Conservation (phyloP, 1,140 invertebrate genomes). For the Apocrypta bakeri region DNA sequence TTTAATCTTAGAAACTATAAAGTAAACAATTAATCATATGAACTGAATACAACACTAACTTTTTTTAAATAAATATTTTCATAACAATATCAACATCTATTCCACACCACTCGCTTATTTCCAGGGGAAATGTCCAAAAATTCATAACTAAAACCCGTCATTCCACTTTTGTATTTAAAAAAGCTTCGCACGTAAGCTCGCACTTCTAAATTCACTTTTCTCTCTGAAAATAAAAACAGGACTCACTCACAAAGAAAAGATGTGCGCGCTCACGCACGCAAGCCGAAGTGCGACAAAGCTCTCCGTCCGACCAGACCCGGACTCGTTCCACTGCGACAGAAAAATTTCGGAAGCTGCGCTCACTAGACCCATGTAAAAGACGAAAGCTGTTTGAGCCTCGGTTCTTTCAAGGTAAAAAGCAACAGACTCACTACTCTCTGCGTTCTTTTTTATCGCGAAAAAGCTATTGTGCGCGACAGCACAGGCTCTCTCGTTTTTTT, state of each 20-base stretch:
- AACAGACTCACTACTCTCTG: not conserved
- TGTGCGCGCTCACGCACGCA: not conserved
- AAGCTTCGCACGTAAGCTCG: no score
- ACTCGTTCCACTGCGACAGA: not conserved
- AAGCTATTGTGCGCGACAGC: not conserved
- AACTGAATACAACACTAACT: no score
- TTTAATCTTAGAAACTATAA: no score
- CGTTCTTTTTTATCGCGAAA: constrained; percentile 18
- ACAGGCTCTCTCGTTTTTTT: not conserved
- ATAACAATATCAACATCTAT: no score
- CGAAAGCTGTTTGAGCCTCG: constrained; percentile 26
- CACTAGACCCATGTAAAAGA: not conserved
- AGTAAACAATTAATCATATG: no score
- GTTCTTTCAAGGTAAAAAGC: constrained; percentile 29
- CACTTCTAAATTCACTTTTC: not conserved
- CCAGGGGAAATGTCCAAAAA: no score
- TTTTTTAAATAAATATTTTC: no score
- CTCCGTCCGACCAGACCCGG: not conserved
- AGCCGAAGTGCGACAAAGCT: constrained; percentile 4
- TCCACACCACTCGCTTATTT: no score
- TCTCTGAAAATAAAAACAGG: not conserved
- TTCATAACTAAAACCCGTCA: no score
- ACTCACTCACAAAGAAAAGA: not conserved
- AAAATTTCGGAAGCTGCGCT: constrained; percentile 17
- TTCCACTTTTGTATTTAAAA: no score